These are phyloP conservation scores for Phaethornis superciliosus DNA, from an alignment of 2,113 vertebrate genomes.

Conservation along the genomic window DNA sequence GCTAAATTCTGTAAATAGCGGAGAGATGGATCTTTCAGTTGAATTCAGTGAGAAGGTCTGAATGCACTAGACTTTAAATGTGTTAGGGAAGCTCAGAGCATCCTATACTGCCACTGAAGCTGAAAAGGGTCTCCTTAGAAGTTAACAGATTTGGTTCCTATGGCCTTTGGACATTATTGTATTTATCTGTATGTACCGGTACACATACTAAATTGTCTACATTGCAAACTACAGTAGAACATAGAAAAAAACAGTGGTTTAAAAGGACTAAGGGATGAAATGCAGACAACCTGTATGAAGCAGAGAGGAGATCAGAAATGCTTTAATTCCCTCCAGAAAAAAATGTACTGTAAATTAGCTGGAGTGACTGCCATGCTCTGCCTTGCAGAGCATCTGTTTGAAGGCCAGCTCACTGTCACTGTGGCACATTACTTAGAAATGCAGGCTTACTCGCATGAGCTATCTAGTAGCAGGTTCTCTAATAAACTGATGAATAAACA, in stretches of 20 bases:
- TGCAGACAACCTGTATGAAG: not conserved
- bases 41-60: not conserved
- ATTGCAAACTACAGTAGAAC: not conserved
- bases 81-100: not conserved
- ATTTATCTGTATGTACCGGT: not conserved
- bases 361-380: not conserved
- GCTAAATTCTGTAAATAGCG: not conserved
- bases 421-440: not conserved
- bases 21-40: not conserved
- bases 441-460: not conserved
- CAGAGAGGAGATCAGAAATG: not conserved
- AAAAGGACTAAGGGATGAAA: not conserved
- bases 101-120: not conserved
- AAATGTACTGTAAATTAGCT: not conserved
- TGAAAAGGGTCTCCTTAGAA: not conserved
- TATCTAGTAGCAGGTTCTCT: not conserved
- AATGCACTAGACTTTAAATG: not conserved
- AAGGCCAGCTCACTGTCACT: not conserved
- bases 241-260: not conserved
- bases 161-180: not conserved
- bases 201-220: not conserved
- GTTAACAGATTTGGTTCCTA: not conserved
- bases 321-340: not conserved
- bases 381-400: not conserved
- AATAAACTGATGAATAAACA: slow-evolving; percentile 3